A percentile compares a stretch with the other conserved stretches of the same genome.
Evolutionary conservation across 2,113 vertebrate species (phyloP).

Genomic region (Echinops telfairi): DNA sequence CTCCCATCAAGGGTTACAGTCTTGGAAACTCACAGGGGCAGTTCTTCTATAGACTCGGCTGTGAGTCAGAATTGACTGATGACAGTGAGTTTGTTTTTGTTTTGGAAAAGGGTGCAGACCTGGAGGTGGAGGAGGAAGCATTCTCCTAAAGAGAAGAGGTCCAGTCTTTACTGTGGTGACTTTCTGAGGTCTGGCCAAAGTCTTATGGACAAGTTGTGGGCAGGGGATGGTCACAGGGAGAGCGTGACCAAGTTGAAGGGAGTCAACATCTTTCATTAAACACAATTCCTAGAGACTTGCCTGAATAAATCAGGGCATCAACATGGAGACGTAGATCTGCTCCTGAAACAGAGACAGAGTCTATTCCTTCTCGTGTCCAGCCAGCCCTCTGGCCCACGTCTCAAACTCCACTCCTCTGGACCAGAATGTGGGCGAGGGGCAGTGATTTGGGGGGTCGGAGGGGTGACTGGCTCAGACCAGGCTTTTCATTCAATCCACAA

Average conservation of each 20-base stretch:
- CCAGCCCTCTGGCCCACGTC: not conserved
- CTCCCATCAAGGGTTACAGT: too few species aligned
- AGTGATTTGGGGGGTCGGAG: not conserved
- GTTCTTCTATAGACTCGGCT: too few species aligned
- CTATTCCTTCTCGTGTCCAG: not conserved
- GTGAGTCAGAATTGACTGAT: too few species aligned
- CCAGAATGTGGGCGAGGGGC: not conserved
- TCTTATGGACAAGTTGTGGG: not conserved
- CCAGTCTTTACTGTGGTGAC: not conserved
- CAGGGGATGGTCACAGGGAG: not conserved
- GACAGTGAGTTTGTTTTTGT: too few species aligned
- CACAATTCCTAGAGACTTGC: not conserved
- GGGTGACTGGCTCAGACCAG: not conserved
- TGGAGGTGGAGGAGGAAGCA: not conserved
- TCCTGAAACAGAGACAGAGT: not conserved
- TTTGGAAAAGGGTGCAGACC: not conserved
- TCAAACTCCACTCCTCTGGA: not conserved
- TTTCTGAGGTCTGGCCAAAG: not conserved
- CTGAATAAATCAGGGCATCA: not conserved
- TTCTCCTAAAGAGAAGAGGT: not conserved
- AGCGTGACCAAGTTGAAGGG: not conserved
- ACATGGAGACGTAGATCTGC: not conserved
- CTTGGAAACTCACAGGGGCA: too few species aligned
- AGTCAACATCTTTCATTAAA: conserved; percentile 25
- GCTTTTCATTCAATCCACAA: not conserved